Evolutionary conservation across 2,113 vertebrate species (phyloP), one percentile per base, ranked within the genome.

Genomic region (Entomyzon cyanotis): DNA sequence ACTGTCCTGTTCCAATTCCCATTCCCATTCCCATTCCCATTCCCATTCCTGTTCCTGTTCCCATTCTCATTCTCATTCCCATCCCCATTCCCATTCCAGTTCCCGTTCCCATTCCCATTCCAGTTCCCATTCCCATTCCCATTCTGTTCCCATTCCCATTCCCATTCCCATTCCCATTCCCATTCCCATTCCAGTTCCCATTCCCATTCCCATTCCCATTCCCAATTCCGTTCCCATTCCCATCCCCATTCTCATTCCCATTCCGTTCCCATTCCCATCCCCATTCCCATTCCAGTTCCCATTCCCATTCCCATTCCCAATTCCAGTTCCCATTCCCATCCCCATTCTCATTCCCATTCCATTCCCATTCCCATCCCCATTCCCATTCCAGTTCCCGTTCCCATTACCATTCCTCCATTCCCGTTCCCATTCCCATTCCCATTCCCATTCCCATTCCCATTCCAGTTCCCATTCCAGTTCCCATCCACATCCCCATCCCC

Each of bases 381-480:
- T 27, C 25, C 50, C 25, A 52, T 52, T 27, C 20, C 46, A 18
- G 0, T 27, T 58, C 19, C 71, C n/a, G 8, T 37, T 63, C 47
- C 50, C 10, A 0, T 44, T 20, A 15, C 47, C 1, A 0, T 31
- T 28, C 33, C 46, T n/a, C n/a, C 3, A 0, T 39, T 55, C 31
- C 44, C 44, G 20, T 46, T 46, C 63, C 33, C 3, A 21, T 27
- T 35, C 23, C 24, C 28, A 8, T 33, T 44, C 49, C 49, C 49
- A 9, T 52, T 52, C 25, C 50, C 24, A 11, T 42, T 42, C 41
- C 41, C 41, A n/a, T n/a, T n/a, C n/a, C n/a, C n/a, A n/a, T n/a
- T n/a, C n/a, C n/a, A n/a, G 15, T 42, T 42, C 41, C 41, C 41
- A 27, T 52, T 28, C 21, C 46, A n/a, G n/a, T n/a, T n/a, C n/a